Conservation (phyloP, 2,888 invertebrate genomes). For the Chrysotoxum bicinctum region DNA sequence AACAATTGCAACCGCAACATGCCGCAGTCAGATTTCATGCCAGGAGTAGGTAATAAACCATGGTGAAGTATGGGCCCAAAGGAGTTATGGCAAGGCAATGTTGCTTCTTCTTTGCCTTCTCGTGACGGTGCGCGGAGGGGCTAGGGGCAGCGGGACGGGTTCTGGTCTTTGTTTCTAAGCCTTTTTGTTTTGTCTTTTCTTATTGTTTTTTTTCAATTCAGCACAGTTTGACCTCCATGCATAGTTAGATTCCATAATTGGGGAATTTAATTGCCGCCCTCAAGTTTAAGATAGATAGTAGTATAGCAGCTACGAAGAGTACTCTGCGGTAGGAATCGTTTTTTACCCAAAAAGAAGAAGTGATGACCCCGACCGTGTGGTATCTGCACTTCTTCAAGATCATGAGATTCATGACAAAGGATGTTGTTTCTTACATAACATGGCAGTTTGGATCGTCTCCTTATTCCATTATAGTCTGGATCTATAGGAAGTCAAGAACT, state of each 20-base stretch:
- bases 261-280: slow-evolving; percentile 72
- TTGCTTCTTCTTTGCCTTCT: slow-evolving; percentile 23
- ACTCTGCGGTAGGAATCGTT: slow-evolving; percentile 25
- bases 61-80: slow-evolving; percentile 59
- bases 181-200: background rate
- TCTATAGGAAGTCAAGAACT: slow-evolving; percentile 42
- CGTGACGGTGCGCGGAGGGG: too few relatives aligned
- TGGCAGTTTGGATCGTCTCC: slow-evolving; percentile 26
- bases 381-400: slow-evolving; percentile 37
- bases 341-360: slow-evolving; percentile 52
- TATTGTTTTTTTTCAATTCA: slow-evolving; percentile 3
- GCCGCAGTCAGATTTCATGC: slow-evolving; percentile 66
- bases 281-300: slow-evolving; percentile 33
- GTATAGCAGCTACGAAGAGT: background rate
- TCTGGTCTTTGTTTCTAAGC: background rate
- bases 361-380: slow-evolving; percentile 65
- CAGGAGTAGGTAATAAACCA: slow-evolving; percentile 64
- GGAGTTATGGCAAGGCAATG: slow-evolving; percentile 49
- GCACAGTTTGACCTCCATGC: slow-evolving; percentile 58
- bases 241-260: slow-evolving; percentile 69
- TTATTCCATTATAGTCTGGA: slow-evolving; percentile 10
- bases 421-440: slow-evolving; percentile 46
- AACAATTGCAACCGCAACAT: slow-evolving; percentile 47
- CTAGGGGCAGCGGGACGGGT: too few relatives aligned
- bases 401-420: slow-evolving; percentile 64